phyloP scores from a whole-genome alignment of 2,888 invertebrate genomes.

The Andrena praecox region DNA sequence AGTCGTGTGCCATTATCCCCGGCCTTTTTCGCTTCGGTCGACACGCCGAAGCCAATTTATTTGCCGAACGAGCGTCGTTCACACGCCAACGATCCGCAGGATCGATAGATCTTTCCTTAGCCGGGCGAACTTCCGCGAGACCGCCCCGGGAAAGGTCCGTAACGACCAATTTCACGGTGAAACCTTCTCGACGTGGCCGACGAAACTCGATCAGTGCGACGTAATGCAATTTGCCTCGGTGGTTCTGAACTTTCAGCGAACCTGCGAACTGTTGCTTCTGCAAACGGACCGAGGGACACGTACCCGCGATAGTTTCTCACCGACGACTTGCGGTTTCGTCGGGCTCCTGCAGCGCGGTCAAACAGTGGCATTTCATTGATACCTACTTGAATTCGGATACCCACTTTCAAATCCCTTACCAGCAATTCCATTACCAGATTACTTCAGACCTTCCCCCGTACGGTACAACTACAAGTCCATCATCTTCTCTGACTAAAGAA shows the following conservation, averaged over 20 bases:
- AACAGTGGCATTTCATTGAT: background rate
- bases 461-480: too few species aligned
- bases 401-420: background rate
- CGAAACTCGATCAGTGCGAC: constrained; percentile 51
- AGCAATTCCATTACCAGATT: background rate
- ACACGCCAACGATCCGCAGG: constrained; percentile 31
- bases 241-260: constrained; percentile 30
- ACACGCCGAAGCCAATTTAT: constrained; percentile 49
- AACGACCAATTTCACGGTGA: constrained; percentile 53
- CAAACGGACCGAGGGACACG: constrained; percentile 17
- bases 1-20: constrained; percentile 44
- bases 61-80: constrained; percentile 21
- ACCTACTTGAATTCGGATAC: background rate
- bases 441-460: too few species aligned
- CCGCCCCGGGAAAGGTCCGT: constrained; percentile 23
- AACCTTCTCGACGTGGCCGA: constrained; percentile 28
- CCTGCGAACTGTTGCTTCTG: constrained; percentile 50
- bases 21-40: constrained; percentile 26
- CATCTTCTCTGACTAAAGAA: too few species aligned
- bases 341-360: background rate
- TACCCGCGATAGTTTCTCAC: constrained; percentile 3
- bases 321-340: constrained; percentile 14
- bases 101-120: constrained; percentile 41
- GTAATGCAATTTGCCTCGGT: constrained; percentile 48
- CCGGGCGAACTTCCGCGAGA: constrained; percentile 12